Base-by-base conservation (phyloP, 1,140 invertebrate genomes). In the Macrotrachela quadricornifera region DNA sequence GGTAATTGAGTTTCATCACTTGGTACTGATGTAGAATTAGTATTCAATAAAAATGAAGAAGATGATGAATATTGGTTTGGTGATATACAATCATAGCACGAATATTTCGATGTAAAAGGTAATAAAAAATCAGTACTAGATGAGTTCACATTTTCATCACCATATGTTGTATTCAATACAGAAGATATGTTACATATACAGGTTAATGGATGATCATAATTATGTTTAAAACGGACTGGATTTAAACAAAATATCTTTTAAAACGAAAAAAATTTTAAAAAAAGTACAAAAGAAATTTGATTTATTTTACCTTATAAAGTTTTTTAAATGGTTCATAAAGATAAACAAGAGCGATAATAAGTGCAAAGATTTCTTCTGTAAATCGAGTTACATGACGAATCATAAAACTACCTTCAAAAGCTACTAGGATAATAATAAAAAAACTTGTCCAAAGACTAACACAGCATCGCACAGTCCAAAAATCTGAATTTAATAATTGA, bases 341-440 rank as follows among this genome's bases (percentile, higher is more conserved):
- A 64, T 92, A 96, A 49, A 95, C 80, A 44, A 92, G 68, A 2
- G 87, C 88, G 59, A 95, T 92, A 10, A 94, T 72, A 6, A 85
- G 82, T 6, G 87, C 84, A 67, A 95, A 95, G 41, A 96, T 91
- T 69, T 97, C 91, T 68, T 95, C 85, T 0, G 86, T 90, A 67
- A 97, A 97, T 46, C 88, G 75, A 0, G 87, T 90, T 58, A 96
- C 84, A 46, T 83, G 77, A 57, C 83, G 80, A 0, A 94, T 83
- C 40, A 94, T 76, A 10, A 85, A 80, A 59, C 85, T 88, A 30
- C 85, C 85, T 70, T 95, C 88, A 44, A 87, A 76, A 15, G 79
- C 83, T 1, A 86, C 82, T 2, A 90, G 77, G 14, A 79, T 63
- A 0, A 86, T 64, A 0, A 82, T 79, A 43, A 94, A 88, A 8